Percentiles rank a stretch among this genome's conserved stretches.
These are phyloP conservation scores for Microtus ochrogaster DNA, from an alignment of 2,113 vertebrate species.

Conservation along the genomic window DNA sequence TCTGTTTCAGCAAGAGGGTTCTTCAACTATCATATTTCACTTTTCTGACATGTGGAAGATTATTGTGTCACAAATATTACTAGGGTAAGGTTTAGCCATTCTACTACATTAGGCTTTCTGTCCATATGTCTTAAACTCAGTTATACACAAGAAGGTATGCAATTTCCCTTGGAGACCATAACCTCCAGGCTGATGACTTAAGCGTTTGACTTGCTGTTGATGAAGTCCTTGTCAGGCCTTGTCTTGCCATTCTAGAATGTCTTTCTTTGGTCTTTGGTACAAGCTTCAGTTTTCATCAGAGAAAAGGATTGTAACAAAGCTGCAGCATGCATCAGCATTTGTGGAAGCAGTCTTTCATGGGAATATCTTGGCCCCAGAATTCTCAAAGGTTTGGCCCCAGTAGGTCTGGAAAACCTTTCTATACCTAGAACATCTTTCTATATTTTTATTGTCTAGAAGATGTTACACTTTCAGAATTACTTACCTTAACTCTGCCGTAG, in stretches of 20 bases:
- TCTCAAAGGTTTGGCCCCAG: slow-evolving; percentile 21
- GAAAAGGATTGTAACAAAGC: background rate
- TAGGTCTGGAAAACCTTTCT: slow-evolving; percentile 11
- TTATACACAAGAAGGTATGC: background rate
- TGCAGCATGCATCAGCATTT: background rate
- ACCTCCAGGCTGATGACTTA: background rate
- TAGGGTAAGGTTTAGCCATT: background rate
- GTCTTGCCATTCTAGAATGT: background rate
- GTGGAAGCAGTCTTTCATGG: background rate
- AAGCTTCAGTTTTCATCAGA: slow-evolving; percentile 3
- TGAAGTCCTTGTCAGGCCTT: background rate
- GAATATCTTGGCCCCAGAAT: slow-evolving; percentile 31
- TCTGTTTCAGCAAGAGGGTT: background rate
- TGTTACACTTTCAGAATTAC: background rate
- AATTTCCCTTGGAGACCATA: background rate
- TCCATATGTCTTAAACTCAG: background rate
- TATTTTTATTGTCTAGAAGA: background rate
- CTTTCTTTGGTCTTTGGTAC: background rate
- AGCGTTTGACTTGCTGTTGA: slow-evolving; percentile 3
- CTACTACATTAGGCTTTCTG: background rate
- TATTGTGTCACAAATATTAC: background rate
- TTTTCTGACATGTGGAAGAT: background rate
- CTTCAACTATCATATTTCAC: background rate
- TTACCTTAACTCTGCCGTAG: background rate
- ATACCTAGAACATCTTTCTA: background rate